These are phyloP conservation scores for Ceryle rudis DNA, from an alignment of 2,797 vertebrate species.

Conservation along the genomic window DNA sequence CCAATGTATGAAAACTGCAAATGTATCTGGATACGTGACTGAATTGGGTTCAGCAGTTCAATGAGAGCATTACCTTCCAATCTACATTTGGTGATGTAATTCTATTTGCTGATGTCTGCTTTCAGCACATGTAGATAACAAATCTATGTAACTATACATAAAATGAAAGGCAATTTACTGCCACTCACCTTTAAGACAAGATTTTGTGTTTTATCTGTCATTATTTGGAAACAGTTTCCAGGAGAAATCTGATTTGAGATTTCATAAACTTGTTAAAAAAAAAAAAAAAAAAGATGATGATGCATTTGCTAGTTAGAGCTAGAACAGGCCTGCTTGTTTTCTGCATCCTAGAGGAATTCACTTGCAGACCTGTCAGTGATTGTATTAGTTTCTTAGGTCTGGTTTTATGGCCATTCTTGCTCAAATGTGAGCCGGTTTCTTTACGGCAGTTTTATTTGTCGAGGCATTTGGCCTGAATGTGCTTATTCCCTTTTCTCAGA, in stretches of 20 bases:
- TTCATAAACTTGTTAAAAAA: not conserved
- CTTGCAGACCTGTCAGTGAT: not conserved
- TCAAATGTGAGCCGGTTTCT: not conserved
- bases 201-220: not conserved
- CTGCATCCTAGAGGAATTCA: not conserved
- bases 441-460: not conserved
- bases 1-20: not conserved
- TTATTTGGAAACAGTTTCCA: not conserved
- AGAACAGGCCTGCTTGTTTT: not conserved
- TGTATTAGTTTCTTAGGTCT: not conserved
- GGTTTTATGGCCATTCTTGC: not conserved
- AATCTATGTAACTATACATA: not conserved
- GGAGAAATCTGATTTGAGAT: not conserved
- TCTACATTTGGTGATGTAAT: not conserved
- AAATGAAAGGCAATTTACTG: not conserved
- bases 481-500: not conserved
- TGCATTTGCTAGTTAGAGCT: not conserved
- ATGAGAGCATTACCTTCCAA: not conserved
- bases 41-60: slow-evolving; percentile 30
- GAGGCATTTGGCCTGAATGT: not conserved
- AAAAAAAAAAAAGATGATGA: not conserved
- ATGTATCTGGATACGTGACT: not conserved
- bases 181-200: not conserved
- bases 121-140: not conserved
- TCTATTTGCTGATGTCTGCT: not conserved